Conservation (phyloP, 2,113 vertebrate genomes). For the Anguilla rostrata region DNA sequence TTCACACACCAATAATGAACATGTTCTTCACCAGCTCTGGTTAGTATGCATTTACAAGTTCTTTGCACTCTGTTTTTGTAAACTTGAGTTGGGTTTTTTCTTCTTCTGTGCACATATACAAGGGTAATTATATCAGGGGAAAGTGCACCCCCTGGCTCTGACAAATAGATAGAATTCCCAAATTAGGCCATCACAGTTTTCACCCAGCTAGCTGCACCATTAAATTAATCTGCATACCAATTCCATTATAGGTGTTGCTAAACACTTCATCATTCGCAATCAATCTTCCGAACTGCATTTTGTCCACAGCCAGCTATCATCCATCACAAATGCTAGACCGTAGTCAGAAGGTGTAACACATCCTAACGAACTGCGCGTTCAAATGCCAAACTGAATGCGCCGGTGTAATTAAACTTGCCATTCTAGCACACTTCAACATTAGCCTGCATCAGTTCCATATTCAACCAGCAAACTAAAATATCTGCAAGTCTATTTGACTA, state of each 20-base stretch:
- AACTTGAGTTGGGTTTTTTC: neutral
- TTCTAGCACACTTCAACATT: neutral
- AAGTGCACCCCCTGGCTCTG: neutral
- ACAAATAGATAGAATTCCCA: neutral
- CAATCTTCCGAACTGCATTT: neutral
- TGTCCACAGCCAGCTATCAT: neutral
- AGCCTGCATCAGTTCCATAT: neutral
- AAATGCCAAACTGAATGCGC: neutral
- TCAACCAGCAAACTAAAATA: neutral
- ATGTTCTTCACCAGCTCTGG: too few relatives aligned
- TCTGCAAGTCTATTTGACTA: neutral
- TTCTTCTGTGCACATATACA: neutral
- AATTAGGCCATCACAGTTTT: neutral
- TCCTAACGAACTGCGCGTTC: neutral
- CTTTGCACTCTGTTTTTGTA: neutral
- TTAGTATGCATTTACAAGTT: too few relatives aligned
- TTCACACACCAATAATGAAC: too few relatives aligned
- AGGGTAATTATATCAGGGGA: neutral
- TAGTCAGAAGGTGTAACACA: neutral
- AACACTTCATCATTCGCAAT: neutral
- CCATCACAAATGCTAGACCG: neutral
- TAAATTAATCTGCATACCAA: slow-evolving; percentile 5
- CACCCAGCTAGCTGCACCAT: neutral
- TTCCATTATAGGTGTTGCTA: neutral
- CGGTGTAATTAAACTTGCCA: neutral